Base-by-base conservation (phyloP, 2,113 vertebrate species). In the Seriola aureovittata region DNA sequence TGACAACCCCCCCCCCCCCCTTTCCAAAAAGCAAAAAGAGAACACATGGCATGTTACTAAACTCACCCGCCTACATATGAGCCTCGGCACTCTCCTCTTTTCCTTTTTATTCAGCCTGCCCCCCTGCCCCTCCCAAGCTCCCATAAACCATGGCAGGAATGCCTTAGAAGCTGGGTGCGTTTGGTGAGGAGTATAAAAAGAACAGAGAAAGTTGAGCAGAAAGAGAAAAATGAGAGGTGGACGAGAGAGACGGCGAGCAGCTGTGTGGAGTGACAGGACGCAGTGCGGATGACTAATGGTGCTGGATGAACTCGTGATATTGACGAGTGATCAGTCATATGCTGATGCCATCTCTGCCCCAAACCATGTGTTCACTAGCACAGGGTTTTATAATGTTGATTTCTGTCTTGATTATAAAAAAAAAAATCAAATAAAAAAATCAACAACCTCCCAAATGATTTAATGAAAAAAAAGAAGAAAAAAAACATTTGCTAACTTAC, bases 241-340 rank as follows among this genome's bases (percentile, higher is more conserved):
- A 85, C 59, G 79, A 83, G 29, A 78, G 86, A 81, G 89, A 89
- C 38, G 71, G 87, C 69, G 65, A 92, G 93, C 93, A 94, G 93
- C 93, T 94, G 93, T 87, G 90, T 71, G 76, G 87, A 93, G 86
- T 92, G 93, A 93, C 93, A 91, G 82, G 79, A 84, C 10, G 74
- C 70, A 19, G 74, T 34, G 62, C 72, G 59, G 87, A 94, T 94
- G 93, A 94, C 83, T 93, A 85, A 94, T 94, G 91, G 80, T 29
- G 68, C 78, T 69, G 81, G 76, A 78, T 83, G 85, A 93, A 89
- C 89, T 66, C 19, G 1, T 62, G 84, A 82, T 91, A 93, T 94
- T 93, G 92, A 94, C 67, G 75, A 91, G 91, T 72, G 89, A 94
- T 94, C 93, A 93, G 89, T 94, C 93, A 94, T 91, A 65, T 75